Conservation (phyloP, 2,797 vertebrate genomes). For the Tarsius wallacei region DNA sequence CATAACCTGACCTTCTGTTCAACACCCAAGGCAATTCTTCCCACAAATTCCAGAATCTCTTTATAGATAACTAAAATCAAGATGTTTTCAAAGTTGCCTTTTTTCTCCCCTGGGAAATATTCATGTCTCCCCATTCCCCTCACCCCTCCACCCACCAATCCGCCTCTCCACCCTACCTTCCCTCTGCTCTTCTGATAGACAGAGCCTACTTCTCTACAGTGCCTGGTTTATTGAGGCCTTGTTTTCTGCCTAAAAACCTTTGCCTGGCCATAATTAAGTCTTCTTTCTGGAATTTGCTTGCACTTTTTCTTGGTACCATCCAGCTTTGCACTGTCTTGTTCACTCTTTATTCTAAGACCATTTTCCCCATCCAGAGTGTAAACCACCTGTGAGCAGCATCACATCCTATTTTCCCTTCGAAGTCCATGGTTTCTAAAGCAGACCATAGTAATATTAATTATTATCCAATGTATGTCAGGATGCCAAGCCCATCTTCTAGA, state of each 20-base stretch:
- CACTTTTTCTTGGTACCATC: not conserved
- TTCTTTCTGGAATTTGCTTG: constrained; percentile 36
- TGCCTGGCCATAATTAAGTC: not conserved
- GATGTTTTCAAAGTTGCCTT: not conserved
- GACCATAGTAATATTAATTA: not conserved
- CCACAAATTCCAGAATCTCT: not conserved
- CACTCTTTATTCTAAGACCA: not conserved
- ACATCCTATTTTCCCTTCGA: not conserved
- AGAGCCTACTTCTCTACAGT: not conserved
- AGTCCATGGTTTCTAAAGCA: not conserved
- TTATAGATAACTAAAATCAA: not conserved
- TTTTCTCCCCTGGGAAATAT: not conserved
- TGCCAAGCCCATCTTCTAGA: constrained; percentile 31
- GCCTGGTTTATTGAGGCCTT: not conserved
- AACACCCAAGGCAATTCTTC: not conserved
- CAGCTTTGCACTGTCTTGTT: not conserved
- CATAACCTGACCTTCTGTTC: not conserved
- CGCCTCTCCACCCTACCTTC: too few species aligned
- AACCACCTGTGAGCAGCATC: not conserved
- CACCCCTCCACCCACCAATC: too few species aligned
- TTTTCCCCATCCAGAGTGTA: not conserved
- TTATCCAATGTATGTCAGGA: not conserved
- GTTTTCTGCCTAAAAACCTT: not conserved
- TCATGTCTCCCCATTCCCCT: not conserved
- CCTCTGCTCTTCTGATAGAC: not conserved